Evolutionary conservation across 2,113 vertebrate species (phyloP).

Genomic region (Ctenodactylus gundi): DNA sequence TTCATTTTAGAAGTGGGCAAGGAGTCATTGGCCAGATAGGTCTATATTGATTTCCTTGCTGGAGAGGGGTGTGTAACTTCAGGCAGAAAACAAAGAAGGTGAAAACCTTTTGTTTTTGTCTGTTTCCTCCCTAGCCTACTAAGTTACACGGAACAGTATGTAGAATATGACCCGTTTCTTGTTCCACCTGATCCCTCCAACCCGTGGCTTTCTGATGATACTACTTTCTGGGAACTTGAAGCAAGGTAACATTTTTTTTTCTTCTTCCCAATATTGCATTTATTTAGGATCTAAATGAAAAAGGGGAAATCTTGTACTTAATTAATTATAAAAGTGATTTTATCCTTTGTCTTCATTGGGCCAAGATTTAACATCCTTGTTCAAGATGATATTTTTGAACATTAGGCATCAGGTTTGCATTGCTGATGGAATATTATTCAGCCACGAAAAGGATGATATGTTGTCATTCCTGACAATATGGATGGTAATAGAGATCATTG

Average conservation of each 20-base stretch:
- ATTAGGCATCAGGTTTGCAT: background rate
- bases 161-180: slow-evolving; percentile 98
- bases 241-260: slow-evolving; percentile 87
- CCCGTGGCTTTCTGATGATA: slow-evolving; percentile 96
- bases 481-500: background rate
- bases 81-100: background rate
- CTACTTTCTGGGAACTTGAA: slow-evolving; percentile 95
- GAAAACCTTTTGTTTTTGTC: background rate
- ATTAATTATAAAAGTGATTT: background rate
- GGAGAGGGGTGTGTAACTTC: background rate
- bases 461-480: background rate
- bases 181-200: slow-evolving; percentile 94
- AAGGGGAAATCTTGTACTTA: background rate
- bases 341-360: background rate
- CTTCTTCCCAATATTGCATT: background rate
- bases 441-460: background rate
- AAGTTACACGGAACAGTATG: slow-evolving; percentile 95
- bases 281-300: background rate
- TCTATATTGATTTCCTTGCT: background rate
- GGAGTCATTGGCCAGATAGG: background rate
- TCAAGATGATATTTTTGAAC: background rate
- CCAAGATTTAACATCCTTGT: background rate
- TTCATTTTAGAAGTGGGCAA: background rate
- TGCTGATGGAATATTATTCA: background rate
- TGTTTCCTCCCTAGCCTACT: slow-evolving; percentile 88